A percentile compares a stretch with the other conserved stretches of the same genome.
phyloP scores from a whole-genome alignment of 2,888 invertebrate species.

The Archips crataeganus region DNA sequence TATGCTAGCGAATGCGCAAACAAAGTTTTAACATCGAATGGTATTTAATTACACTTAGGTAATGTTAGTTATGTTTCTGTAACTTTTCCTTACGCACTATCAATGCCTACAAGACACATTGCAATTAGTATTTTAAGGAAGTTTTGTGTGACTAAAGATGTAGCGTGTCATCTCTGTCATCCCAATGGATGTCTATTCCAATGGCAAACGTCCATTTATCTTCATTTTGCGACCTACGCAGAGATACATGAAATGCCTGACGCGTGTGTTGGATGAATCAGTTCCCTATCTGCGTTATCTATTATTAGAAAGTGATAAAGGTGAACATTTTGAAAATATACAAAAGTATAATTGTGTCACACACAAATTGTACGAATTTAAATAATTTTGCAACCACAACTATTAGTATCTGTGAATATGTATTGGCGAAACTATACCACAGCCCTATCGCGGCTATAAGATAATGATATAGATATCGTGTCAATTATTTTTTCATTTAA shows the following conservation, averaged over 20 bases:
- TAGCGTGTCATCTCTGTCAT: slow-evolving; percentile 9
- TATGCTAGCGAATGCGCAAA: slow-evolving; percentile 27
- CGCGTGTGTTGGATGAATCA: slow-evolving; percentile 24
- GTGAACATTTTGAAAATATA: slow-evolving; percentile 20
- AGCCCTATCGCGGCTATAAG: slow-evolving; percentile 15
- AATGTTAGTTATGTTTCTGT: slow-evolving; percentile 8
- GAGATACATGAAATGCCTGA: slow-evolving; percentile 10
- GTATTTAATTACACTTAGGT: slow-evolving; percentile 38
- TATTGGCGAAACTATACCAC: slow-evolving; percentile 17
- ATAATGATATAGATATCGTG: slow-evolving; percentile 18
- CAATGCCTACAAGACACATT: slow-evolving; percentile 2
- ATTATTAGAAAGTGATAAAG: slow-evolving; percentile 28
- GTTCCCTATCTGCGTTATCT: slow-evolving; percentile 14
- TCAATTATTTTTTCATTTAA: neutral
- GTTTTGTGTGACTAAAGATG: slow-evolving; percentile 18
- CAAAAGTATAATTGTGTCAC: slow-evolving; percentile 12
- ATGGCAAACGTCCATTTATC: slow-evolving; percentile 29
- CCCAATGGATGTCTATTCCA: slow-evolving; percentile 13
- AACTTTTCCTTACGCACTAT: slow-evolving; percentile 7
- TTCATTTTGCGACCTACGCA: slow-evolving; percentile 8
- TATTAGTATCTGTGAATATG: slow-evolving; percentile 10
- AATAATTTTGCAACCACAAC: slow-evolving; percentile 27
- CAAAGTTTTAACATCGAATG: slow-evolving; percentile 31
- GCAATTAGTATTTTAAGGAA: slow-evolving; percentile 21
- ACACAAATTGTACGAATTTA: slow-evolving; percentile 12